These are phyloP conservation scores for Sebastes fasciatus DNA, from an alignment of 2,113 vertebrate species.

Conservation along the genomic window DNA sequence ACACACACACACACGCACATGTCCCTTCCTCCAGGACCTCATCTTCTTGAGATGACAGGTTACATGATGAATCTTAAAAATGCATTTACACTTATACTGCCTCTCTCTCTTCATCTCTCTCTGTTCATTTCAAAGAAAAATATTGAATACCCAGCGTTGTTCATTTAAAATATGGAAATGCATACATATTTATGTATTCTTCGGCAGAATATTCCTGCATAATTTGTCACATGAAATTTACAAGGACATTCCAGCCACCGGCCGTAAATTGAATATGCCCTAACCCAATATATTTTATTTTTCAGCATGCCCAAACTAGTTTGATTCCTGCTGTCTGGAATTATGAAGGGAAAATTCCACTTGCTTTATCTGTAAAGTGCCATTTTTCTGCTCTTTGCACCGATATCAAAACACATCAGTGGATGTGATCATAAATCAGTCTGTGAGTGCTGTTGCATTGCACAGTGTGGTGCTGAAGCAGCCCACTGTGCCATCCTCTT, in stretches of 20 bases:
- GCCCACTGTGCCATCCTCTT: slow-evolving; percentile 76
- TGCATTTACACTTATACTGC: slow-evolving; percentile 39
- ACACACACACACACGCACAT: not conserved
- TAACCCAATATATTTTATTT: slow-evolving; percentile 53
- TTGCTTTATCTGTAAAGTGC: slow-evolving; percentile 65
- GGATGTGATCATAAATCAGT: slow-evolving; percentile 73
- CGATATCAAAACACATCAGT: slow-evolving; percentile 71
- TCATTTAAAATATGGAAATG: slow-evolving; percentile 65
- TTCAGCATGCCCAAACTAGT: slow-evolving; percentile 33
- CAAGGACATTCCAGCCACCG: slow-evolving; percentile 58
- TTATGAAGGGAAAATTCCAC: slow-evolving; percentile 53
- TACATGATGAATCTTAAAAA: slow-evolving; percentile 68
- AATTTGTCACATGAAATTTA: slow-evolving; percentile 68
- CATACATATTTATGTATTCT: slow-evolving; percentile 58
- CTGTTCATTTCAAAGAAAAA: slow-evolving; percentile 56
- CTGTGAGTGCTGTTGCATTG: slow-evolving; percentile 62
- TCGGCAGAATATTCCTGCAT: slow-evolving; percentile 42
- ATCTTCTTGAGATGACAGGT: slow-evolving; percentile 56
- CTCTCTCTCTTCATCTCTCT: slow-evolving; percentile 28
- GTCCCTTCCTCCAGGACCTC: slow-evolving; percentile 48
- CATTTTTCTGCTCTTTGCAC: slow-evolving; percentile 73
- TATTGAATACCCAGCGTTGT: slow-evolving; percentile 47
- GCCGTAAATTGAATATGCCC: slow-evolving; percentile 61
- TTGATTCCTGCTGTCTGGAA: slow-evolving; percentile 38
- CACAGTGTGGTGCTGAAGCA: slow-evolving; percentile 69